Conservation (phyloP, 1,140 invertebrate genomes). For the Scaptomyza hsui region DNA sequence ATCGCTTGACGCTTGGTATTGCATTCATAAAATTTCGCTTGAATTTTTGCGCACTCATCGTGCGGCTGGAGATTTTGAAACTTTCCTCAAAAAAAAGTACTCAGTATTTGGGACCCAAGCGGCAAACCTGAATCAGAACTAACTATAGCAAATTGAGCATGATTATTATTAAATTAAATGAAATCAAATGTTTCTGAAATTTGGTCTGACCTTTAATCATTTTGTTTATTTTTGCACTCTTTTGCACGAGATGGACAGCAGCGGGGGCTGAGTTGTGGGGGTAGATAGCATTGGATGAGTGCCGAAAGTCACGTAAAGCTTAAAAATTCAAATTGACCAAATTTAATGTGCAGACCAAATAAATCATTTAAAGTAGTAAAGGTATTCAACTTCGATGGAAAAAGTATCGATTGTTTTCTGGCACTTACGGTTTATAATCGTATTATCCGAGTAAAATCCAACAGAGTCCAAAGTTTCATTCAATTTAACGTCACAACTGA, state of each 20-base stretch:
- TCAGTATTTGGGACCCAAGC: neutral
- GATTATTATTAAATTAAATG: constrained; percentile 53
- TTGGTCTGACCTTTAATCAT: constrained; percentile 35
- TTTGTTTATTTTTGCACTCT: constrained; percentile 13
- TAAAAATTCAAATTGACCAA: constrained; percentile 17
- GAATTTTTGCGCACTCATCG: constrained; percentile 35
- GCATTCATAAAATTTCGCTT: constrained; percentile 34
- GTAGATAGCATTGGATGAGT: constrained; percentile 24
- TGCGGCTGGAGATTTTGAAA: constrained; percentile 27
- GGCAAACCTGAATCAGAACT: neutral
- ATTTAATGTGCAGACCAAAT: neutral
- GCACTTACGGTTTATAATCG: too few relatives aligned
- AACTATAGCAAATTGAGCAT: constrained; percentile 33
- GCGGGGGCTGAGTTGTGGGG: neutral
- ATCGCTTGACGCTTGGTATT: neutral
- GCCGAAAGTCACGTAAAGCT: constrained; percentile 33
- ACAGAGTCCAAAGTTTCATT: too few relatives aligned
- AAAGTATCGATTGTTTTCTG: too few relatives aligned
- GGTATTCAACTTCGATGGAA: too few relatives aligned
- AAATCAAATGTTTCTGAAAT: constrained; percentile 43
- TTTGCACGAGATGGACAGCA: neutral
- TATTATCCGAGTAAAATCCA: too few relatives aligned
- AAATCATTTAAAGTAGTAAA: neutral
- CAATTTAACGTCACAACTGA: too few relatives aligned
- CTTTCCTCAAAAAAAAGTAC: constrained; percentile 8